These are phyloP conservation scores for Cyrtonyx montezumae DNA, from an alignment of 2,113 vertebrate species.

Conservation along the genomic window DNA sequence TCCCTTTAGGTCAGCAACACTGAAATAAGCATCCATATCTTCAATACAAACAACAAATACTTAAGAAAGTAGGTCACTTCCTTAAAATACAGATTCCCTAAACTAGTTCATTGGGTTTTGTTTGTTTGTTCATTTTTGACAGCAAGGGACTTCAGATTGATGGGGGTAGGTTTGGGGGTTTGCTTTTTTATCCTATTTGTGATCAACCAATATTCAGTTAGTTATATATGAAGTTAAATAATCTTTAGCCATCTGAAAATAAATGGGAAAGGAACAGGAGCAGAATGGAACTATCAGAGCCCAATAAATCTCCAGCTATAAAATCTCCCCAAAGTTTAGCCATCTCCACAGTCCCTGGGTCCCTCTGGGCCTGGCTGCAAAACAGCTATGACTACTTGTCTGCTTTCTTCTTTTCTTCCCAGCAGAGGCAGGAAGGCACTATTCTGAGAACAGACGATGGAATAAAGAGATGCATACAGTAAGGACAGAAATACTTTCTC, in stretches of 20 bases:
- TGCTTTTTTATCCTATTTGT: not conserved
- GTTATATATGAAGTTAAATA: not conserved
- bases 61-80: not conserved
- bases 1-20: not conserved
- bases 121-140: not conserved
- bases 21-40: not conserved
- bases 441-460: not conserved
- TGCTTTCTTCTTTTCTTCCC: not conserved
- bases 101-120: not conserved
- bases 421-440: not conserved
- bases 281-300: not conserved
- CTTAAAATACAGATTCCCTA: not conserved
- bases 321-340: not conserved
- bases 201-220: not conserved
- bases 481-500: not conserved
- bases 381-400: not conserved
- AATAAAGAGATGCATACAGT: not conserved
- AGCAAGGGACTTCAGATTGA: not conserved
- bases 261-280: not conserved
- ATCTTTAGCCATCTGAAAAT: not conserved
- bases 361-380: not conserved
- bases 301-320: not conserved
- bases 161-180: not conserved
- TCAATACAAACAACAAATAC: not conserved
- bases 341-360: not conserved